Conservation (phyloP, 2,888 invertebrate species). For the Alcis repandata region DNA sequence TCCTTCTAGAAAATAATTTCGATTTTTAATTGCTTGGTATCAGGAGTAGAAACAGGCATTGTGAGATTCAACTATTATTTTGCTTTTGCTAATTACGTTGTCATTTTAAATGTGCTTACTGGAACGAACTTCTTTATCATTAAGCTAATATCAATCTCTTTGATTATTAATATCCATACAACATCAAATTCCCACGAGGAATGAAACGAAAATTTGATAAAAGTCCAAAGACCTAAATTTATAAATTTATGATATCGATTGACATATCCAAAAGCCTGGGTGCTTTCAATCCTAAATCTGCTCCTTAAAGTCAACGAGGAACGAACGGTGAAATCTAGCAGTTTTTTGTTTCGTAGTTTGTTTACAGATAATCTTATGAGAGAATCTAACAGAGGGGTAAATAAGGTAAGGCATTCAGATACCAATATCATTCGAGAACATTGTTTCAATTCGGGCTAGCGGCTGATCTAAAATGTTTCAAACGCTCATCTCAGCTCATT, state of each 20-base stretch:
- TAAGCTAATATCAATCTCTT: conserved; percentile 80
- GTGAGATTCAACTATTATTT: conserved; percentile 35
- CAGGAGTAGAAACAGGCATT: conserved; percentile 35
- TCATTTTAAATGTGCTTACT: conserved; percentile 56
- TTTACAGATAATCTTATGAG: conserved; percentile 20
- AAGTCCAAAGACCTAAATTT: conserved; percentile 65
- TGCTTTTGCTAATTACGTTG: conserved; percentile 45
- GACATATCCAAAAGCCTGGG: conserved; percentile 84
- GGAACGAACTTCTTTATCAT: conserved; percentile 75
- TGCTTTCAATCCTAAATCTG: conserved; percentile 70
- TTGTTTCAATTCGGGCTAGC: conserved; percentile 10
- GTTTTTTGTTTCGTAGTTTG: conserved; percentile 30
- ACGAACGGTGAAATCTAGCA: conserved; percentile 50
- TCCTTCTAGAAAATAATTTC: conserved; percentile 30
- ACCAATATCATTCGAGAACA: conserved; percentile 7
- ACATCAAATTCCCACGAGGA: conserved; percentile 83
- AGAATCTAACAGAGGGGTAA: conserved; percentile 20
- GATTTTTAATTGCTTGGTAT: conserved; percentile 19
- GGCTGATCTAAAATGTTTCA: background rate
- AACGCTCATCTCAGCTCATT: conserved; percentile 7
- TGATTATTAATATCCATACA: conserved; percentile 66
- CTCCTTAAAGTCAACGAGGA: conserved; percentile 51
- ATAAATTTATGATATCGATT: conserved; percentile 43
- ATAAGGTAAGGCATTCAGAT: conserved; percentile 23
- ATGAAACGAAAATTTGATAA: conserved; percentile 83